phyloP scores from a whole-genome alignment of 1,140 invertebrate species.

The Platyura marginata region DNA sequence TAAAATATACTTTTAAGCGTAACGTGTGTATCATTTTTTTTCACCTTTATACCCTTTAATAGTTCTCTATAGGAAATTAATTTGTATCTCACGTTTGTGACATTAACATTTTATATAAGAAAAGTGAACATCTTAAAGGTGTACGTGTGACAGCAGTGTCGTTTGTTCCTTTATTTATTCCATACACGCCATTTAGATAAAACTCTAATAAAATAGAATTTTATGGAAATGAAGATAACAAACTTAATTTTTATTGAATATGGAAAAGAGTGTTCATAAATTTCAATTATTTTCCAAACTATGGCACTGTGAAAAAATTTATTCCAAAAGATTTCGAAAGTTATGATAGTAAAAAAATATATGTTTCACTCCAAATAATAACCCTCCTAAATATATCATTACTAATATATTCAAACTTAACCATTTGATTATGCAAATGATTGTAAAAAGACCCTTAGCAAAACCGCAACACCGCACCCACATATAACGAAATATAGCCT shows the following conservation, averaged over 20 bases:
- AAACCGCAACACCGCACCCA: too few relatives aligned
- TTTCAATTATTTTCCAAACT: not conserved
- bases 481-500: too few relatives aligned
- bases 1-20: too few relatives aligned
- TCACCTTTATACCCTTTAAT: too few relatives aligned
- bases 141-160: too few relatives aligned
- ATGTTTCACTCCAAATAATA: not conserved
- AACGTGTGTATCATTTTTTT: too few relatives aligned
- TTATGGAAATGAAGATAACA: not conserved
- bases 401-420: slow-evolving; percentile 1
- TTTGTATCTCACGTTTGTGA: too few relatives aligned
- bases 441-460: not conserved
- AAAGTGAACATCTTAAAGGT: too few relatives aligned
- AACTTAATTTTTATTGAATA: not conserved
- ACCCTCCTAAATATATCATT: not conserved
- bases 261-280: not conserved
- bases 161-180: too few relatives aligned
- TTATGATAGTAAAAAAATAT: not conserved
- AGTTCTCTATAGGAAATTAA: too few relatives aligned
- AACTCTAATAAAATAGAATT: not conserved
- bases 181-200: not conserved
- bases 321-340: not conserved
- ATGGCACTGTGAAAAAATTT: not conserved
- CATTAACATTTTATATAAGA: too few relatives aligned
- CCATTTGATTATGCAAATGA: slow-evolving; percentile 3